Conservation (phyloP, 92 coral and sea anemone genomes). For the Siderastrea siderea region DNA sequence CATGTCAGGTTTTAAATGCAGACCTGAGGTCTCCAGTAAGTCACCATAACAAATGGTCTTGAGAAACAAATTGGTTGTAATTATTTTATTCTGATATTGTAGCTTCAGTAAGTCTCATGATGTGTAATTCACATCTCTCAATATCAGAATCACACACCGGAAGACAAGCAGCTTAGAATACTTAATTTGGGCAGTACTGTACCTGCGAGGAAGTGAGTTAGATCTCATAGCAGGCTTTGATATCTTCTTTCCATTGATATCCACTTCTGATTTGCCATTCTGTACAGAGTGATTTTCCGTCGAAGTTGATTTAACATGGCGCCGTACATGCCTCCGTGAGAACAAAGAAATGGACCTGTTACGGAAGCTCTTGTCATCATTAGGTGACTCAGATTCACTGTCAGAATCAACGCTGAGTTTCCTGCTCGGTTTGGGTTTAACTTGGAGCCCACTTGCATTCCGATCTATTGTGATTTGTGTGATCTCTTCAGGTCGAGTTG, state of each 20-base stretch:
- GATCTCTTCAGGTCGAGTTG: constrained; percentile 68
- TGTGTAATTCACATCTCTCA: not conserved
- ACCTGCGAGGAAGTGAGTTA: constrained; percentile 83
- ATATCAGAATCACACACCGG: too few species aligned
- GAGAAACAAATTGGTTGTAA: too few species aligned
- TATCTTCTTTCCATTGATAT: constrained; percentile 48
- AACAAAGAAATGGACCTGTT: constrained; percentile 68
- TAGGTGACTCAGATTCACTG: constrained; percentile 40
- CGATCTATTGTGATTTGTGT: constrained; percentile 85
- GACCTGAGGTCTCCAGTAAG: too few species aligned
- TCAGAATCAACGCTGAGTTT: constrained; percentile 35
- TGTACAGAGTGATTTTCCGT: constrained; percentile 18
- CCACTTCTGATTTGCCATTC: constrained; percentile 27
- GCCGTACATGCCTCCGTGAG: constrained; percentile 49
- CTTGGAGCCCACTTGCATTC: constrained; percentile 32
- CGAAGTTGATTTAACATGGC: not conserved
- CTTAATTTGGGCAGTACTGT: not conserved
- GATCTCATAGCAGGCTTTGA: constrained; percentile 69
- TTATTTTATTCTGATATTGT: too few species aligned
- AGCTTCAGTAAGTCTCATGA: too few species aligned
- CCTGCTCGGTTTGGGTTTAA: constrained; percentile 23
- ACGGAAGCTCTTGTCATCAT: constrained; percentile 55
- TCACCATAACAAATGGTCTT: too few species aligned
- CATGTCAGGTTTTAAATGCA: too few species aligned
- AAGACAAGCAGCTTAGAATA: too few species aligned